Percentiles rank a stretch among this genome's conserved stretches.
These are phyloP conservation scores for Thereva nobilitata DNA, from an alignment of 2,888 invertebrate species.

Conservation along the genomic window DNA sequence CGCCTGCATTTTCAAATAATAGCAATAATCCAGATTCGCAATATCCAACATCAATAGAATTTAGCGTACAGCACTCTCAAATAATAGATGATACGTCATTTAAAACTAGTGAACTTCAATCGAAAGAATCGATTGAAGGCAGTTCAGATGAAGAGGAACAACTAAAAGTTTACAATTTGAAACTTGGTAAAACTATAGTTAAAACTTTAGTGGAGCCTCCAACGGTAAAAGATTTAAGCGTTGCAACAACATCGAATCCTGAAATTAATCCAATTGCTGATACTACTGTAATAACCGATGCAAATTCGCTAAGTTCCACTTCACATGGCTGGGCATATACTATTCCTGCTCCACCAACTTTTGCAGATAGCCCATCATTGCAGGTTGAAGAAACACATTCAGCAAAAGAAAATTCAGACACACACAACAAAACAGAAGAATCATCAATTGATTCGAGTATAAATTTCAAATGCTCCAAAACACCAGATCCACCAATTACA, in stretches of 20 bases:
- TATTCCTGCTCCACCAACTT: constrained; percentile 54
- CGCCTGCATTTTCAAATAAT: no score
- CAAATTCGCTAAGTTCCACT: constrained; percentile 33
- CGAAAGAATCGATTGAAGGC: constrained; percentile 49
- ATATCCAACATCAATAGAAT: no score
- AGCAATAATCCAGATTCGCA: no score
- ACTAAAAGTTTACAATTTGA: constrained; percentile 56
- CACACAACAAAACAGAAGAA: not conserved
- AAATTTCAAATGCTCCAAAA: not conserved
- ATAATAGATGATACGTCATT: constrained; percentile 19
- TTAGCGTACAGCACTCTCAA: no score
- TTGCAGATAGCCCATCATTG: constrained; percentile 48
- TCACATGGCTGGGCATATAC: constrained; percentile 44
- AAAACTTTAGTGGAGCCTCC: constrained; percentile 43
- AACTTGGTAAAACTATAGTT: constrained; percentile 52
- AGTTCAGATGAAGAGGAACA: constrained; percentile 57
- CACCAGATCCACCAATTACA: constrained; percentile 43
- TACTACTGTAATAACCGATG: not conserved
- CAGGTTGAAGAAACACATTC: no score
- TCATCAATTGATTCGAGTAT: not conserved
- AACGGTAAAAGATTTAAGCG: constrained; percentile 43
- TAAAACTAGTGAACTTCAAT: constrained; percentile 44
- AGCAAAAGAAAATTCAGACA: no score
- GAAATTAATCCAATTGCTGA: not conserved
- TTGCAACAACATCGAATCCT: constrained; percentile 9